phyloP scores from a whole-genome alignment of 2,888 invertebrate genomes.

The Eupithecia insigniata region DNA sequence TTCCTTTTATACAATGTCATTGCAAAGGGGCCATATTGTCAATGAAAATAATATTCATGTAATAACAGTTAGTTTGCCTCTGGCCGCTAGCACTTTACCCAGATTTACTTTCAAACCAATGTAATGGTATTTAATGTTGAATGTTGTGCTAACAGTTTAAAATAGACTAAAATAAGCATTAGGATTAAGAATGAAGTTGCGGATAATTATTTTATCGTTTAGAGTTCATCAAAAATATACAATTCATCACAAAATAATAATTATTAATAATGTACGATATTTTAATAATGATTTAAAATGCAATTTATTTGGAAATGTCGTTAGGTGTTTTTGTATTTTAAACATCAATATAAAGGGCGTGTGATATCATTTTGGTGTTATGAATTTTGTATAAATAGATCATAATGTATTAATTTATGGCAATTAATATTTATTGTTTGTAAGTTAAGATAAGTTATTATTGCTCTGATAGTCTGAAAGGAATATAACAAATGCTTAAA shows the following conservation, averaged over 20 bases:
- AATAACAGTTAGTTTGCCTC: neutral
- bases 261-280: too few species aligned
- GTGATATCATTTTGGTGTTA: slow-evolving; percentile 78
- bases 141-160: slow-evolving; percentile 45
- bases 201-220: slow-evolving; percentile 17
- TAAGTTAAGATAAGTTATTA: slow-evolving; percentile 68
- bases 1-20: slow-evolving; percentile 62
- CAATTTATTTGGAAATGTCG: slow-evolving; percentile 78
- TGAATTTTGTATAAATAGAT: slow-evolving; percentile 80
- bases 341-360: slow-evolving; percentile 54
- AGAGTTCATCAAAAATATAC: slow-evolving; percentile 43
- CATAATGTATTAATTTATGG: slow-evolving; percentile 74
- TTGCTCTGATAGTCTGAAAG: slow-evolving; percentile 56
- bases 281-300: slow-evolving; percentile 71
- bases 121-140: slow-evolving; percentile 48
- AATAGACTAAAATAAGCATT: slow-evolving; percentile 27
- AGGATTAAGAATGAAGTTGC: slow-evolving; percentile 6
- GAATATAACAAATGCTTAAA: slow-evolving; percentile 60
- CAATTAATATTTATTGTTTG: slow-evolving; percentile 67
- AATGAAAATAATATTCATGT: neutral
- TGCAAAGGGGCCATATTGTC: slow-evolving; percentile 73
- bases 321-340: slow-evolving; percentile 2
- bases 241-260: slow-evolving; percentile 40
- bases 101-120: slow-evolving; percentile 44
- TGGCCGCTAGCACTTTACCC: neutral